phyloP scores from a whole-genome alignment of 2,888 invertebrate genomes.

The Drosophila cognata region DNA sequence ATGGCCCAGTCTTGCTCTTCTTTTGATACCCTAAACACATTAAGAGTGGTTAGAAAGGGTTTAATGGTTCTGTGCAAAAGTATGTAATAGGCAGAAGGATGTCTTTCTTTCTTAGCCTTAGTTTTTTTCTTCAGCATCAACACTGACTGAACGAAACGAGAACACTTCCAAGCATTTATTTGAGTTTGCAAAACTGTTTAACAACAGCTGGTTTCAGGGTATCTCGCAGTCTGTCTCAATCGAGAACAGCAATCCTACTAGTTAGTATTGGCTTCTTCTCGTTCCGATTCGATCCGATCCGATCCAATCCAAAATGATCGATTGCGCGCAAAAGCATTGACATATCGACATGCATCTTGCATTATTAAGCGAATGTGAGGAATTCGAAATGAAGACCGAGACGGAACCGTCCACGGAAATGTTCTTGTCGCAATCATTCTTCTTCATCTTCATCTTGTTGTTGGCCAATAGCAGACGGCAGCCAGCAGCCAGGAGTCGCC shows the following conservation, averaged over 20 bases:
- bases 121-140: not conserved
- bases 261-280: not conserved
- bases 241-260: not conserved
- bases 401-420: slow-evolving; percentile 66
- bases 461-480: slow-evolving; percentile 5
- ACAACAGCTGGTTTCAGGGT: not conserved
- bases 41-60: not conserved
- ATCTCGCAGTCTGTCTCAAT: not conserved
- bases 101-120: not conserved
- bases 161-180: not conserved
- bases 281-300: not conserved
- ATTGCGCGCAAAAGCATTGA: slow-evolving; percentile 84
- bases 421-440: slow-evolving; percentile 49
- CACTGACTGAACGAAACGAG: no score
- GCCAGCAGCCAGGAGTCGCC: slow-evolving; percentile 37
- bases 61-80: not conserved
- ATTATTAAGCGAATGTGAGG: slow-evolving; percentile 78
- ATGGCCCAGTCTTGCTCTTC: not conserved
- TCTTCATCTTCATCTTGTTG: slow-evolving; percentile 12
- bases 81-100: not conserved
- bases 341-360: slow-evolving; percentile 82
- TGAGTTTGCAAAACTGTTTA: fast-evolving
- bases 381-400: slow-evolving; percentile 81
- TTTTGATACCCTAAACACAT: no score
- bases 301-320: slow-evolving; percentile 77